Percentiles rank a stretch among this genome's conserved stretches.
These are phyloP conservation scores for Amiota minor DNA, from an alignment of 2,888 invertebrate species.

Conservation along the genomic window DNA sequence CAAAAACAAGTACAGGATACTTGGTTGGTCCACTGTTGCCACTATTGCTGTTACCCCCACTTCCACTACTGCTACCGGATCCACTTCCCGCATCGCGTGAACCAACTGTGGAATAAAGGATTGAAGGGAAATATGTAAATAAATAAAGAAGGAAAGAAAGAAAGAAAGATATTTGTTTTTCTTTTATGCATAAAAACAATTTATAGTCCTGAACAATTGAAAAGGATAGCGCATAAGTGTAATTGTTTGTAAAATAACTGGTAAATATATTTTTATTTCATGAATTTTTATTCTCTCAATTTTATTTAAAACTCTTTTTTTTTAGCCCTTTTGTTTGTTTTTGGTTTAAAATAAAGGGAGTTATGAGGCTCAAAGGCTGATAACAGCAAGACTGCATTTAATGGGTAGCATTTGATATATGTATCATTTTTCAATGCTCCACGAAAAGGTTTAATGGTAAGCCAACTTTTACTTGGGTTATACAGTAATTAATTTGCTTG, in stretches of 20 bases:
- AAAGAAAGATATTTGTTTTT: background rate
- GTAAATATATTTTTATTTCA: background rate
- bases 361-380: background rate
- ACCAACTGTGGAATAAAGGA: slow-evolving; percentile 65
- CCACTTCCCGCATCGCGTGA: slow-evolving; percentile 65
- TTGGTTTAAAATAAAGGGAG: background rate
- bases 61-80: slow-evolving; percentile 48
- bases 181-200: background rate
- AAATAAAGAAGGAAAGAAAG: background rate
- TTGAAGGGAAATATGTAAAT: slow-evolving; percentile 13
- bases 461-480: too few species aligned
- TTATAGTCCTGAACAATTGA: slow-evolving; percentile 23
- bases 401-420: background rate
- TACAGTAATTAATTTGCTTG: too few species aligned
- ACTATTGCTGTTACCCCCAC: slow-evolving; percentile 69
- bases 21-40: slow-evolving; percentile 76
- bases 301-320: background rate
- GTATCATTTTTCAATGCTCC: too few species aligned
- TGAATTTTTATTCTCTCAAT: too few species aligned
- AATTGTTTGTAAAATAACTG: slow-evolving; percentile 30
- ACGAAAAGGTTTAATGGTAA: too few species aligned
- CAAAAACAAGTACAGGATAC: slow-evolving; percentile 93
- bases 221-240: slow-evolving; percentile 23
- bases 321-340: background rate
- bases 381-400: background rate